These are phyloP conservation scores for Drosophila oshimai DNA, from an alignment of 1,140 invertebrate genomes.

Conservation along the genomic window DNA sequence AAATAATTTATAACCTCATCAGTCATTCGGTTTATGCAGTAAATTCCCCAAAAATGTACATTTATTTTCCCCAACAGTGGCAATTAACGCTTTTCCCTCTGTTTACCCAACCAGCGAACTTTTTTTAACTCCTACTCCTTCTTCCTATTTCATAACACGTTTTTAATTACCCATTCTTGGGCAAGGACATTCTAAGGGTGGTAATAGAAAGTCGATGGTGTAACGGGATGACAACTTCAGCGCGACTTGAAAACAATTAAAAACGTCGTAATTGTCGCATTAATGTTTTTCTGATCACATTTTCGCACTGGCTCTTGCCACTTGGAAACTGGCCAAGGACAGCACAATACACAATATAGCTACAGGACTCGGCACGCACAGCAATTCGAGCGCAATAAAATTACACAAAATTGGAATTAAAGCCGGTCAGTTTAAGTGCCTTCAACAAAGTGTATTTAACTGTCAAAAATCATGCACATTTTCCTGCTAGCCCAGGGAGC, in stretches of 20 bases:
- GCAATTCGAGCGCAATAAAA: constrained; percentile 39
- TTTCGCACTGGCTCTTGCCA: constrained; percentile 16
- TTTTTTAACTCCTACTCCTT: constrained; percentile 10
- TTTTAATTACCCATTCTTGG: constrained; percentile 73
- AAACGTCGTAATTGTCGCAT: constrained; percentile 74
- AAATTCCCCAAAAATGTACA: constrained; percentile 50
- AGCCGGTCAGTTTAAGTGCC: constrained; percentile 10
- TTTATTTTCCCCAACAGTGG: constrained; percentile 55
- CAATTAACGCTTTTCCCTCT: constrained; percentile 55
- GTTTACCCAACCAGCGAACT: constrained; percentile 31
- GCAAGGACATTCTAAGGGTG: constrained; percentile 13
- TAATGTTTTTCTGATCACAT: constrained; percentile 79
- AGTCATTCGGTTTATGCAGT: constrained; percentile 65
- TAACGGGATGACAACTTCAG: constrained; percentile 24
- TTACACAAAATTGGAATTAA: constrained; percentile 65
- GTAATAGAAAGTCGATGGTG: neutral
- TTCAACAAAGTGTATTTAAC: constrained; percentile 38
- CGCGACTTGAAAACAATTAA: constrained; percentile 74
- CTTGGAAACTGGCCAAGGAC: constrained; percentile 49
- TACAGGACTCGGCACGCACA: constrained; percentile 55
- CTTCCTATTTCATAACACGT: constrained; percentile 57
- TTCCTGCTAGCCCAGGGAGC: neutral
- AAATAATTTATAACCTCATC: constrained; percentile 59
- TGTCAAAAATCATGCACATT: constrained; percentile 56
- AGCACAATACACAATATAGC: neutral